Evolutionary conservation across 1,140 invertebrate genomes (phyloP), one percentile per base, ranked within the genome.

Genomic region (Pseudomyrmex flavicornis): DNA sequence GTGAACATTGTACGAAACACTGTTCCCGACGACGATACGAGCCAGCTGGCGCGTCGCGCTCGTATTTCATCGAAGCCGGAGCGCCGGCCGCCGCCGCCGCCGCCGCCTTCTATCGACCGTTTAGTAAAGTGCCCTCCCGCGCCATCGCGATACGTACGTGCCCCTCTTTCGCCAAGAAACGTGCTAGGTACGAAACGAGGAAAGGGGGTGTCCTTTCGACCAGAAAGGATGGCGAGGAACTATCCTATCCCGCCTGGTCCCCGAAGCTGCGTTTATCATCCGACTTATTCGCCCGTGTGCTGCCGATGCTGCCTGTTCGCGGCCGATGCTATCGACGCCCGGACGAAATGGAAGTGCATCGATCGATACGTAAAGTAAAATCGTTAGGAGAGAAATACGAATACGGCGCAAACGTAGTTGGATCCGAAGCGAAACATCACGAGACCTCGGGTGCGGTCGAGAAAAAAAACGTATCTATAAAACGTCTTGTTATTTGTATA

Each of bases 111-210:
- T 80, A 80, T 80, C 76, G 76, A 80, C 76, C 76, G 76, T 80
- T 80, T 80, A 80, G 76, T 72, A 80, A 80, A 80, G 76, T 80
- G 76, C 76, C 66, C 76, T 80, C 76, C 75, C 52, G 65, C 73
- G 48, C 54, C 54, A 79, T 79, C 65, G 52, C 76, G 76, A 79
- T 79, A 79, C 54, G 76, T 79, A 70, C 75, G 75, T 79, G 63
- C 75, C 22, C 52, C 69, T 66, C 76, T 79, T 70, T 79, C 15
- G 52, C 76, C 65, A 79, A 79, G 76, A 70, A 68, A 79, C 76
- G 74, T 15, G 74, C 20, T 56, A 59, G 46, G 35, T 59, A 68
- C n/a, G 48, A 62, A 66, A 80, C n/a, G n/a, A 69, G 54, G n/a
- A 12, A 7, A 62, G 13, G 10, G 1, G 22, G 35, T 17, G 17